Evolutionary conservation across 2,113 vertebrate species (phyloP).

Genomic region (Petroica traversi): DNA sequence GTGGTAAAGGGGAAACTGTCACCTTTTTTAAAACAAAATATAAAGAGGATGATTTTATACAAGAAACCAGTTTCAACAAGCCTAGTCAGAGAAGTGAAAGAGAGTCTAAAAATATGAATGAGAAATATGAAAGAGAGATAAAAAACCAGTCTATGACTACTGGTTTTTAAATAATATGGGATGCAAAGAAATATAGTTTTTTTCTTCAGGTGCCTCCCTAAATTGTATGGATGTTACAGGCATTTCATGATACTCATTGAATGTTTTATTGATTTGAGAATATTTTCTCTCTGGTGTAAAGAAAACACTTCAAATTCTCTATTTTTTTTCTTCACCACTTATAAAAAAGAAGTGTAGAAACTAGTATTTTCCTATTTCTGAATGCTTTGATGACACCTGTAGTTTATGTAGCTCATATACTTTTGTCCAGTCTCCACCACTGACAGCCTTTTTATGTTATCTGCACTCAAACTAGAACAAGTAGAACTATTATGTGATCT

Average conservation of each 20-base stretch:
- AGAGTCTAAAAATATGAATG: background rate
- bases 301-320: background rate
- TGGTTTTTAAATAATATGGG: background rate
- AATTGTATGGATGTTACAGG: background rate
- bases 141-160: background rate
- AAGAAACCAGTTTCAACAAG: background rate
- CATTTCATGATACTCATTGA: background rate
- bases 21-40: background rate
- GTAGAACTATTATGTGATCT: background rate
- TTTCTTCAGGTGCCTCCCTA: background rate
- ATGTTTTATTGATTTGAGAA: fast-evolving
- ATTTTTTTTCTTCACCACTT: background rate
- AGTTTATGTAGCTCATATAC: background rate
- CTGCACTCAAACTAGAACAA: background rate
- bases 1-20: background rate
- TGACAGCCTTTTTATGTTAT: background rate
- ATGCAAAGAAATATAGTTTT: background rate
- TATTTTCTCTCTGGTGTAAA: background rate
- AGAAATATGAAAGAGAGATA: background rate
- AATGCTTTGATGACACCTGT: background rate
- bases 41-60: background rate
- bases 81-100: background rate
- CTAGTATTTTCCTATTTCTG: background rate
- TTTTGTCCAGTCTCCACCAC: background rate
- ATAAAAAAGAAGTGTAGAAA: background rate